These are phyloP conservation scores for Tachypleus tridentatus DNA, from an alignment of 1,140 invertebrate genomes.

Conservation along the genomic window DNA sequence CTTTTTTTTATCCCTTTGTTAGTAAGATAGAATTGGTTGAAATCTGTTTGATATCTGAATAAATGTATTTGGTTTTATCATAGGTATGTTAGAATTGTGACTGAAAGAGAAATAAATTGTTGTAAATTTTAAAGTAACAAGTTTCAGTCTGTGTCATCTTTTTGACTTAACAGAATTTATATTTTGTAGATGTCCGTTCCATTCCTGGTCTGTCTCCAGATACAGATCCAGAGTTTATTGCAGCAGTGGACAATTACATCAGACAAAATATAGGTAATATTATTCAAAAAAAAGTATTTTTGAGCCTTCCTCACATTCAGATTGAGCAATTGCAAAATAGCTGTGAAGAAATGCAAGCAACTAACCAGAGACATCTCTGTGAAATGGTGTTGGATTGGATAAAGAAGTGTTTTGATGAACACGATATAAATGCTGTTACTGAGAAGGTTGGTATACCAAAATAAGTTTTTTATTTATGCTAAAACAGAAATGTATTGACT, in stretches of 20 bases:
- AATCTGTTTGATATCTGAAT: slow-evolving; percentile 1
- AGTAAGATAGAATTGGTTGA: not conserved
- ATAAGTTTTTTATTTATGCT: too few species aligned
- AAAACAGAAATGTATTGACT: too few species aligned
- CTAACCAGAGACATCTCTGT: slow-evolving; percentile 40
- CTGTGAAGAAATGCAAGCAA: slow-evolving; percentile 48
- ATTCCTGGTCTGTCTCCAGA: slow-evolving; percentile 46
- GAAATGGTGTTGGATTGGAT: slow-evolving; percentile 56
- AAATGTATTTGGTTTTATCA: too few species aligned
- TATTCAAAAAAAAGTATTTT: slow-evolving; percentile 43
- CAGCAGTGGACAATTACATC: slow-evolving; percentile 56
- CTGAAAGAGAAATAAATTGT: too few species aligned
- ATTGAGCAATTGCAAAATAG: slow-evolving; percentile 52
- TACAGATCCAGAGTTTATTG: slow-evolving; percentile 45
- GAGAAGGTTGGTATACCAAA: slow-evolving; percentile 32
- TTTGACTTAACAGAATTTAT: not conserved
- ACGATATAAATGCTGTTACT: slow-evolving; percentile 37
- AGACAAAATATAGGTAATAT: slow-evolving; percentile 48
- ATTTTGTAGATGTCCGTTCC: slow-evolving; percentile 42
- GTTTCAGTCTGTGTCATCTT: not conserved
- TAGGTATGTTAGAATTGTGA: too few species aligned
- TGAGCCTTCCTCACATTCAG: slow-evolving; percentile 47
- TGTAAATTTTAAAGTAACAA: not conserved
- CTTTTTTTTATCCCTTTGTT: too few species aligned
- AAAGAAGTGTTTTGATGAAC: slow-evolving; percentile 39